Evolutionary conservation across 2,888 invertebrate genomes (phyloP), one percentile per base, ranked within the genome.

Genomic region (Ichneumon xanthorius): DNA sequence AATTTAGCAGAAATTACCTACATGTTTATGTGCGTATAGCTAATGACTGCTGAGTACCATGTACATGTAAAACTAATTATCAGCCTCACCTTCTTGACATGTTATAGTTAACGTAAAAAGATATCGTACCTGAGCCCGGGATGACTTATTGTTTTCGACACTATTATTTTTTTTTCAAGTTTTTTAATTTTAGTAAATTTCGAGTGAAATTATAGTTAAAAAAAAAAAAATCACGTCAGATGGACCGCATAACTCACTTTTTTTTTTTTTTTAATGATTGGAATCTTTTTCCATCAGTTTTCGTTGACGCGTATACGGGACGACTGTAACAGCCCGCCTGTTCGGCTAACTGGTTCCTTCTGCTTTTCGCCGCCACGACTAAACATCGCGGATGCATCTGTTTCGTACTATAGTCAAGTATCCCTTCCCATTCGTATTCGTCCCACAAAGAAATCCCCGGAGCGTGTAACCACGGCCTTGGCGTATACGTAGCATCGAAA

Each of bases 391-490:
- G 33, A 26, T 75, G 76, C 77, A 67, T 68, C 73, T 63, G 53
- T 73, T 67, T 22, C 19, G 81, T 68, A 78, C 72, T 72, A 53
- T 77, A 61, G 81, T 61, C 73, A 22, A 2, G 61, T 55, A 30
- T 50, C 71, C 65, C 37, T 7, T 16, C 75, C 71, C 71, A 67
- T 80, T 72, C n/a, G 73, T 40, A 50, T 22, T 26, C 67, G 16
- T 72, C 16, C 53, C 45, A 50, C 80, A 37, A 68, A 78, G 77
- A 81, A 84, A 68, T 84, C 77, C 80, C 48, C 26, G 48, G 72
- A 72, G 37, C 80, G 76, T 84, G 63, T 22, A 80, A 76, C 76
- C 65, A 50, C 67, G 76, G 76, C 81, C 81, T 78, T 81, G 75
- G n/a, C 48, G 75, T 53, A 16, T 71, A 63, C 63, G 61, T 75